Conservation (phyloP, 37 sponge, comb jelly and placozoan species). For the Diacarnus erythraeanus region DNA sequence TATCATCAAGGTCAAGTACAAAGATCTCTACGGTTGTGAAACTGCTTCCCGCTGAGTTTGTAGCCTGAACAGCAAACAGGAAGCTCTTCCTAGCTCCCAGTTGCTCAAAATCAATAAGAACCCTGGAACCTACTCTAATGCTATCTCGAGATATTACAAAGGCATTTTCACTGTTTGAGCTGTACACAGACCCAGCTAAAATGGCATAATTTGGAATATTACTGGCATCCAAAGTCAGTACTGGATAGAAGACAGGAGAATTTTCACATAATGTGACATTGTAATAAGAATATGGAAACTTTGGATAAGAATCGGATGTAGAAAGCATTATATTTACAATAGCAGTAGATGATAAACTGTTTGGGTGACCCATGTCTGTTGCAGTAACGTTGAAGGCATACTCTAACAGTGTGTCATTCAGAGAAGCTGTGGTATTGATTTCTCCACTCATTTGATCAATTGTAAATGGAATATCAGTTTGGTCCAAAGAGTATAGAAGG, state of each 20-base stretch:
- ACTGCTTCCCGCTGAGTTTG: constrained; percentile 15
- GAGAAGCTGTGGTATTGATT: constrained; percentile 25
- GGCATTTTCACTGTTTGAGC: constrained; percentile 36
- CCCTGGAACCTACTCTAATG: constrained; percentile 1
- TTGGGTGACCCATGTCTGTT: constrained; percentile 22
- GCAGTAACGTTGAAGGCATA: constrained; percentile 33
- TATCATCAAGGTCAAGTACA: constrained; percentile 51
- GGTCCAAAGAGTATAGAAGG: constrained; percentile 23
- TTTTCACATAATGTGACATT: constrained; percentile 37
- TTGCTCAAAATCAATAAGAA: constrained; percentile 32
- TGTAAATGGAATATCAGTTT: constrained; percentile 14
- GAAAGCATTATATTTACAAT: constrained; percentile 23
- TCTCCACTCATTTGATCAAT: constrained; percentile 29
- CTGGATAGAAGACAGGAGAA: not conserved
- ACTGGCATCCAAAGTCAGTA: constrained; percentile 35
- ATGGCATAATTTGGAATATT: constrained; percentile 21
- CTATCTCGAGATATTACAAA: not conserved
- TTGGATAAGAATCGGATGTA: constrained; percentile 7
- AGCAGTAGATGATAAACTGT: not conserved
- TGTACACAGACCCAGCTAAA: constrained; percentile 30
- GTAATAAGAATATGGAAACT: constrained; percentile 45
- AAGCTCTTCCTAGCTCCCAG: constrained; percentile 32
- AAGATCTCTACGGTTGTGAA: constrained; percentile 24
- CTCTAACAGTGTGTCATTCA: not conserved
- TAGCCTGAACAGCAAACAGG: constrained; percentile 28